These are phyloP conservation scores for Cyprichromis sp. DNA, from an alignment of 2,113 vertebrate species.

Conservation along the genomic window DNA sequence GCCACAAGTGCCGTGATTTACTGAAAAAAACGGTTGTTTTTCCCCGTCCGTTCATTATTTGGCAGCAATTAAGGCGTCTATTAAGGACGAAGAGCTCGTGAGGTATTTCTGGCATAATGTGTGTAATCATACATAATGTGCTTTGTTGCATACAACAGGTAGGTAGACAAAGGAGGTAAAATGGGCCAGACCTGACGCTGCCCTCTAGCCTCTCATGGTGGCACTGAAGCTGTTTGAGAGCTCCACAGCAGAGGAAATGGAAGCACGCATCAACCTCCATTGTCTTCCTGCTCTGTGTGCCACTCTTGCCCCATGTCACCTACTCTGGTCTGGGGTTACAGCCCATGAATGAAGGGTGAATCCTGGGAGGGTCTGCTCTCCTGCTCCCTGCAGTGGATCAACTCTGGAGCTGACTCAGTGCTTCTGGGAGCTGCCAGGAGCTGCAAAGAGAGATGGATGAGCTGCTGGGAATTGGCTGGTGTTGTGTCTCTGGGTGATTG, in stretches of 20 bases:
- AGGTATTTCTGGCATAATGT: slow-evolving; percentile 6
- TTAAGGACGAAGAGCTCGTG: slow-evolving; percentile 10
- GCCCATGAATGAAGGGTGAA: slow-evolving; percentile 49
- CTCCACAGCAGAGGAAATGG: not conserved
- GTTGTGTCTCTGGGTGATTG: slow-evolving; percentile 50
- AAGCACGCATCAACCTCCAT: slow-evolving; percentile 13
- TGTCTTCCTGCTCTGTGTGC: slow-evolving; percentile 15
- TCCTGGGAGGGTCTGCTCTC: slow-evolving; percentile 40
- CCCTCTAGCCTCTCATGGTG: slow-evolving; percentile 17
- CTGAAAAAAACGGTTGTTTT: slow-evolving; percentile 75
- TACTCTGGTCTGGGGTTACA: slow-evolving; percentile 45
- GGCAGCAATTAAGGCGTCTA: slow-evolving; percentile 33
- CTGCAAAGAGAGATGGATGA: slow-evolving; percentile 65
- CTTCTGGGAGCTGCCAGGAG: slow-evolving; percentile 57
- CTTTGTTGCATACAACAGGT: slow-evolving; percentile 22
- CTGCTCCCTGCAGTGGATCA: slow-evolving; percentile 43
- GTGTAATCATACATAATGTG: slow-evolving; percentile 8
- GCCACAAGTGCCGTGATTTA: slow-evolving; percentile 80
- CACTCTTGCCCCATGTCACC: slow-evolving; percentile 32
- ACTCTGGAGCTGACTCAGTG: slow-evolving; percentile 43
- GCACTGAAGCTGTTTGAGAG: slow-evolving; percentile 9
- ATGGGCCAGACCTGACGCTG: not conserved
- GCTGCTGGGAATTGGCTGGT: not conserved
- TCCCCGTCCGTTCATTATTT: slow-evolving; percentile 55
- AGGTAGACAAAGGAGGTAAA: not conserved